Conservation (phyloP, 2,888 invertebrate species). For the Pemphredon lugubris region DNA sequence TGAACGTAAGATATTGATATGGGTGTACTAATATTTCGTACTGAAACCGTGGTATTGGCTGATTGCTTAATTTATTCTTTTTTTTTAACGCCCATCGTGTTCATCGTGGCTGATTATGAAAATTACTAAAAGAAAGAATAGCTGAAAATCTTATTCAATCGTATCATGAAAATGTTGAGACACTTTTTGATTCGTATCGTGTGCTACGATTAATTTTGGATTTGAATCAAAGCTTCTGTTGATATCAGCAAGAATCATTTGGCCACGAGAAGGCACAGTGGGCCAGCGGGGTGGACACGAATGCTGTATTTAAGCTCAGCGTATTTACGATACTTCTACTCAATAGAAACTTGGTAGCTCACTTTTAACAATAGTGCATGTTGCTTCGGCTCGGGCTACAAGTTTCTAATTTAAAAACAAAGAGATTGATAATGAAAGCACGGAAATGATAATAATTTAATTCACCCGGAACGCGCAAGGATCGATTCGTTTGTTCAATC, state of each 20-base stretch:
- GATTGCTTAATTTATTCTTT: slow-evolving; percentile 79
- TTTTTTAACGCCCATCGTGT: slow-evolving; percentile 34
- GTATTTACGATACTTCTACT: slow-evolving; percentile 79
- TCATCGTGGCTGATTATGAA: slow-evolving; percentile 6
- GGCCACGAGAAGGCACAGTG: slow-evolving; percentile 65
- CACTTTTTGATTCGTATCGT: too few species aligned
- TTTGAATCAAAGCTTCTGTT: slow-evolving; percentile 6
- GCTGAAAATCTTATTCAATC: neutral
- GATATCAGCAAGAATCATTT: slow-evolving; percentile 59
- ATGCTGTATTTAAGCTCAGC: slow-evolving; percentile 80
- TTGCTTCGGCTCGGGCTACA: slow-evolving; percentile 69
- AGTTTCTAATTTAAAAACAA: slow-evolving; percentile 65
- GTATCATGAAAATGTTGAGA: neutral
- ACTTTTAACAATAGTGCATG: slow-evolving; percentile 81
- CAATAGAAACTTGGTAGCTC: slow-evolving; percentile 79
- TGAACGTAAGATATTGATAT: slow-evolving; percentile 79
- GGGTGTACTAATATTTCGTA: slow-evolving; percentile 78
- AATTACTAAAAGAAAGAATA: neutral
- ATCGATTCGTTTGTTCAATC: neutral
- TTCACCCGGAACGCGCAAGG: neutral
- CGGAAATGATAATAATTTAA: neutral
- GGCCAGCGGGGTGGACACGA: slow-evolving; percentile 77
- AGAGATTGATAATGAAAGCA: neutral
- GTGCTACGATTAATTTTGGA: too few species aligned
- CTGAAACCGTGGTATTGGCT: slow-evolving; percentile 80